phyloP scores from a whole-genome alignment of 2,888 invertebrate genomes.

The Malthinus flaveolus region DNA sequence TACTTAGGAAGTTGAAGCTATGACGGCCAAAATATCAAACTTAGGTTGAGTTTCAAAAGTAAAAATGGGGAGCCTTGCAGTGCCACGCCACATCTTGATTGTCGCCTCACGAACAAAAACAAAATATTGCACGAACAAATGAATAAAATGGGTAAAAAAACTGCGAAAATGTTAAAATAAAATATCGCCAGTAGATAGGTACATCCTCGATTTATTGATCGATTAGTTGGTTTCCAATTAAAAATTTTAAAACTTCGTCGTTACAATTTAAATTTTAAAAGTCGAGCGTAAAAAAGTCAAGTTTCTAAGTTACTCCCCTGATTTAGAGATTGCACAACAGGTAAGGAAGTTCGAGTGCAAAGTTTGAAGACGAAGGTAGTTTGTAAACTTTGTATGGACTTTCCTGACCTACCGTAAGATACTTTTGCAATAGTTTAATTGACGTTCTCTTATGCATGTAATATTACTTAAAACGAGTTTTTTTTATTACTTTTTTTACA shows the following conservation, averaged over 20 bases:
- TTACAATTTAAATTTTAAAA: not conserved
- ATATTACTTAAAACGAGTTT: constrained; percentile 25
- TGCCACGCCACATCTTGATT: too few relatives aligned
- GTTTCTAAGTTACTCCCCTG: constrained; percentile 8
- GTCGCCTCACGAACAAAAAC: too few relatives aligned
- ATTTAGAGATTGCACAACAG: constrained; percentile 31
- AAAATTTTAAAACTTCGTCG: not conserved
- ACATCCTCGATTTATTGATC: too few relatives aligned
- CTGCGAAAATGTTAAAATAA: too few relatives aligned
- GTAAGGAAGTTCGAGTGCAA: constrained; percentile 30
- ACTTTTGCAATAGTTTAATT: constrained; percentile 33
- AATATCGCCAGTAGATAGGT: too few relatives aligned
- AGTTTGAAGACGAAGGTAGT: constrained; percentile 34
- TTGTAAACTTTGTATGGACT: constrained; percentile 34
- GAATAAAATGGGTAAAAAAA: too few relatives aligned
- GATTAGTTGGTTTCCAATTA: not conserved
- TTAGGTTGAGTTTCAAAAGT: too few relatives aligned
- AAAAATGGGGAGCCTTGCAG: too few relatives aligned
- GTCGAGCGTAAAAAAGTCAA: not conserved
- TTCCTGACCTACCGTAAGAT: constrained; percentile 35
- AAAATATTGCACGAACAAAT: too few relatives aligned
- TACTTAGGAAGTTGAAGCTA: too few relatives aligned
- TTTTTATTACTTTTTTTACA: constrained; percentile 22
- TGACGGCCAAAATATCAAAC: too few relatives aligned
- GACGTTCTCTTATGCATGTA: constrained; percentile 27